Evolutionary conservation across 2,797 vertebrate species (phyloP).

Genomic region (Eulemur rubriventer): DNA sequence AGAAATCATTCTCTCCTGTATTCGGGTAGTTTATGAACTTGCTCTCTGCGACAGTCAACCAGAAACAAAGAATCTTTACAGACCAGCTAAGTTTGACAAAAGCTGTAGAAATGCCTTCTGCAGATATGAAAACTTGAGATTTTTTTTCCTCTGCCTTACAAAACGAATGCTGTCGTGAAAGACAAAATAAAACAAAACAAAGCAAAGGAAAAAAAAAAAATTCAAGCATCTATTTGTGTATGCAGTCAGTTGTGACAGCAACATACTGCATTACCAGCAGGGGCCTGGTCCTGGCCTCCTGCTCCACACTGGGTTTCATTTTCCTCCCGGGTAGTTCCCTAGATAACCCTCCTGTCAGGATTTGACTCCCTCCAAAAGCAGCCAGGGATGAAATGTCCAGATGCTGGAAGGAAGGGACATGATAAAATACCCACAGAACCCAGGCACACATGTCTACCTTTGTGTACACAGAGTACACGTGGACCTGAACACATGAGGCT

Average conservation of each 20-base stretch:
- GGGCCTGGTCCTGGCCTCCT: constrained; percentile 54
- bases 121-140: constrained; percentile 64
- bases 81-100: constrained; percentile 63
- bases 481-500: background rate
- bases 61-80: constrained; percentile 75
- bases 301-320: constrained; percentile 68
- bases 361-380: constrained; percentile 63
- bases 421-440: background rate
- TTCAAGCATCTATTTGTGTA: constrained; percentile 64
- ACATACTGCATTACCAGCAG: constrained; percentile 71
- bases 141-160: constrained; percentile 47
- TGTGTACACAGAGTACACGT: background rate
- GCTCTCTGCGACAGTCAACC: constrained; percentile 55
- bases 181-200: constrained; percentile 61
- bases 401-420: constrained; percentile 52
- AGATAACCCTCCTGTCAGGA: constrained; percentile 73
- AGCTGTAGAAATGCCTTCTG: constrained; percentile 67
- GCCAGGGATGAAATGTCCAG: constrained; percentile 78
- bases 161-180: constrained; percentile 59
- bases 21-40: constrained; percentile 66
- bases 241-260: constrained; percentile 72
- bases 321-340: constrained; percentile 73
- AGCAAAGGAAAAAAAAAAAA: background rate
- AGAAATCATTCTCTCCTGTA: constrained; percentile 68
- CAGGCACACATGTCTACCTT: background rate